phyloP scores from a whole-genome alignment of 2,888 invertebrate species.

The Volucella zonaria region DNA sequence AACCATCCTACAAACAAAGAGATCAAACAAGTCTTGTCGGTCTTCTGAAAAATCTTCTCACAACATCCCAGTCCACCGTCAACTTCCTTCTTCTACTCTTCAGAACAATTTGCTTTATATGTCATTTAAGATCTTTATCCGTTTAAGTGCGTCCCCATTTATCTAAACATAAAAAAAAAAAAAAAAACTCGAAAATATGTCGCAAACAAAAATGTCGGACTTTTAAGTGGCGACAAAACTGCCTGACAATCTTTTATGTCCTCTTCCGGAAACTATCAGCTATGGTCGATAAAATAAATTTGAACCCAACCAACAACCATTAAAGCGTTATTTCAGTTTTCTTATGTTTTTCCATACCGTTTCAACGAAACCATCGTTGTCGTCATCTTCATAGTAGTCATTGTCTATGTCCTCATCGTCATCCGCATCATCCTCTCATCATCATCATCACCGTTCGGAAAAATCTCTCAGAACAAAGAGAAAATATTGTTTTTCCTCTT shows the following conservation, averaged over 20 bases:
- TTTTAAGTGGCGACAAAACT: conserved; percentile 60
- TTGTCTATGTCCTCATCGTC: conserved; percentile 37
- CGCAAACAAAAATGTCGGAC: conserved; percentile 41
- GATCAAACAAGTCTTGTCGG: no score
- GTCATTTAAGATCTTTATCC: conserved; percentile 55
- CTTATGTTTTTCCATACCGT: conserved; percentile 1
- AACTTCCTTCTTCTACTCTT: not conserved
- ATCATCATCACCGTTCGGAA: not conserved
- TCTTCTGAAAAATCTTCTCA: not conserved
- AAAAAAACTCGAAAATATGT: conserved; percentile 42
- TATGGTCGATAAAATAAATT: conserved; percentile 52
- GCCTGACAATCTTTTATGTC: conserved; percentile 45
- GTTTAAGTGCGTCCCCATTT: conserved; percentile 46
- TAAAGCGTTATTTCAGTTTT: conserved; percentile 42
- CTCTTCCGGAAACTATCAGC: conserved; percentile 39
- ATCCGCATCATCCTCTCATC: not conserved
- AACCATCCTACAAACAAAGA: no score
- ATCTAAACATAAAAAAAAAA: not conserved
- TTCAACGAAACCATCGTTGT: conserved; percentile 35
- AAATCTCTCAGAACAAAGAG: not conserved
- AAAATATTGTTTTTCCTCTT: conserved; percentile 7
- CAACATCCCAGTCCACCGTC: not conserved
- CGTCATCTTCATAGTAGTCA: conserved; percentile 41
- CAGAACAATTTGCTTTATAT: conserved; percentile 56
- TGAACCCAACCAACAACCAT: conserved; percentile 55